Evolutionary conservation across 2,888 invertebrate species (phyloP).

Genomic region (Nycteola revayana): DNA sequence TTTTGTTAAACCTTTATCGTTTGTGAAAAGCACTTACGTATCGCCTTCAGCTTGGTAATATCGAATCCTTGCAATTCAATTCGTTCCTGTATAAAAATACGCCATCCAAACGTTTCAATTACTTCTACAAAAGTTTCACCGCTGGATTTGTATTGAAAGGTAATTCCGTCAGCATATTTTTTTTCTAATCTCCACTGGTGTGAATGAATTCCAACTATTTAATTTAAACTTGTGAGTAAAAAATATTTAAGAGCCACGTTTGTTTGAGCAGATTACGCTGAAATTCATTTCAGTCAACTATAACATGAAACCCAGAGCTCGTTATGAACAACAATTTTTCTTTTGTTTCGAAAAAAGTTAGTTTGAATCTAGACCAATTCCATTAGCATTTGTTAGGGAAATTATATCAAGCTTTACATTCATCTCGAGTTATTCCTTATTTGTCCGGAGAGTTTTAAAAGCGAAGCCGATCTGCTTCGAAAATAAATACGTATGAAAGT

Average conservation of each 20-base stretch:
- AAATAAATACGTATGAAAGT: slow-evolving; percentile 35
- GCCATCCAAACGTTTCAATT: slow-evolving; percentile 32
- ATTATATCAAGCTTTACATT: slow-evolving; percentile 51
- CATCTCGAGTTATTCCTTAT: slow-evolving; percentile 44
- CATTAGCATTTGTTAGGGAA: slow-evolving; percentile 50
- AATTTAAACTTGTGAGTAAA: slow-evolving; percentile 1
- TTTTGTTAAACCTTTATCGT: slow-evolving; percentile 43
- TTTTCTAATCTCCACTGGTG: slow-evolving; percentile 21
- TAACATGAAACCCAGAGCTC: slow-evolving; percentile 19
- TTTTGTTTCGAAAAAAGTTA: slow-evolving; percentile 44
- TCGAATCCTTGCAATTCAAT: slow-evolving; percentile 31
- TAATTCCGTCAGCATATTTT: slow-evolving; percentile 14
- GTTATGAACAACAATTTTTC: slow-evolving; percentile 36
- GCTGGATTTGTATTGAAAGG: slow-evolving; percentile 19
- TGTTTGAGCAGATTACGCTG: slow-evolving; percentile 14
- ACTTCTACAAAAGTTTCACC: slow-evolving; percentile 28
- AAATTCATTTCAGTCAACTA: slow-evolving; percentile 26
- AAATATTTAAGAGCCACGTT: slow-evolving; percentile 11
- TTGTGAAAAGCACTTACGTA: slow-evolving; percentile 38
- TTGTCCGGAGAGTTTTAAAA: slow-evolving; percentile 41
- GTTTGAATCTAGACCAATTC: slow-evolving; percentile 45
- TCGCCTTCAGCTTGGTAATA: slow-evolving; percentile 27
- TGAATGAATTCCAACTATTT: slow-evolving; percentile 15
- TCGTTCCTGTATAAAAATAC: slow-evolving; percentile 29
- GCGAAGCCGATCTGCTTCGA: slow-evolving; percentile 28